Evolutionary conservation across 2,888 invertebrate species (phyloP), one percentile per base, ranked within the genome.

Genomic region (Ecliptopera silaceata): DNA sequence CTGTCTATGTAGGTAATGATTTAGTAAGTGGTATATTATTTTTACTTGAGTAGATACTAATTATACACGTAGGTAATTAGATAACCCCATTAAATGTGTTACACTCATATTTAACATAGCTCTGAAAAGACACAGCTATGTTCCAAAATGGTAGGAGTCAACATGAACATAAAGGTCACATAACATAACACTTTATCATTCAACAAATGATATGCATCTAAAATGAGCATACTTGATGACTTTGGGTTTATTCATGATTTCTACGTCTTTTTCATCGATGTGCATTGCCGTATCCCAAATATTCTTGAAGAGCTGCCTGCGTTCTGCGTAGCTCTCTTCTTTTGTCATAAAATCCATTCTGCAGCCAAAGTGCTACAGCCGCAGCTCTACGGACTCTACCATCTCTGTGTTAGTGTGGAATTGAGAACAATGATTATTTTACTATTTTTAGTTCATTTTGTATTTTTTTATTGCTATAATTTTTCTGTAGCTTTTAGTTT

Each of bases 221-320:
- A n/a, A n/a, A 26, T 6, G 6, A 22, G 4, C 26, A 26, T 15
- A 89, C 89, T 86, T 89, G 38, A 89, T 86, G 51, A 88, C 80
- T 82, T 84, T 88, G 13, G 84, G 82, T 60, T 86, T 87, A 52
- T 56, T 69, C 64, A 75, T 64, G 17, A 79, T 70, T 31, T 82
- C 79, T 4, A 55, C 42, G 8, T 84, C 80, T 52, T 80, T 83
- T 0, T 74, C 78, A 3, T 82, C 77, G 11, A 81, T 68, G 20
- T 71, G 61, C 72, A 82, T 73, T 0, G 84, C 82, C 0, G 83
- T 75, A 0, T 82, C 77, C 90, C 90, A 90, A 39, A 90, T 83
- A 56, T 84, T 75, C 61, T 83, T 88, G 60, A 90, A 90, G 1
- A 90, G 75, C 51, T 76, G 73, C 20, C 90, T 74, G 15, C 89